phyloP scores from a whole-genome alignment of 2,113 vertebrate species.

The Hylia prasina region DNA sequence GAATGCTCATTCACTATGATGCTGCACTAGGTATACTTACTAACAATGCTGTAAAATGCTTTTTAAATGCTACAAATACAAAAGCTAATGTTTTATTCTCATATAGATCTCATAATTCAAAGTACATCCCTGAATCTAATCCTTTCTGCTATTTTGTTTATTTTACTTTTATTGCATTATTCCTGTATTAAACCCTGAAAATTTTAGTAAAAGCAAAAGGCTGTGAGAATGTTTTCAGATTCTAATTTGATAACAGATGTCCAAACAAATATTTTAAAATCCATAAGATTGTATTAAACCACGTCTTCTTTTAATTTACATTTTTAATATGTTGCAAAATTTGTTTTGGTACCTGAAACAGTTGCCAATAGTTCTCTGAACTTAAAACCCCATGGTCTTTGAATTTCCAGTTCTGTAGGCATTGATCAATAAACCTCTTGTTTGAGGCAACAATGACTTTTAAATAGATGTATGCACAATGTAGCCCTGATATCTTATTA shows the following conservation, averaged over 20 bases:
- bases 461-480: neutral
- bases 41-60: neutral
- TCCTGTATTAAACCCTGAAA: neutral
- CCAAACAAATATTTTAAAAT: neutral
- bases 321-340: neutral
- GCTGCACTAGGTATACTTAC: neutral
- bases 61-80: neutral
- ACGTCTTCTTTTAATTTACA: neutral
- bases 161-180: neutral
- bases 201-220: neutral
- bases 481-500: neutral
- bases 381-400: neutral
- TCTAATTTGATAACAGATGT: neutral
- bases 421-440: neutral
- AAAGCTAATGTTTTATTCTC: neutral
- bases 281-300: neutral
- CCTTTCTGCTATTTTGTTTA: neutral
- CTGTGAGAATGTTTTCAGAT: neutral
- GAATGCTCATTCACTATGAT: neutral
- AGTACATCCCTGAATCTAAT: neutral
- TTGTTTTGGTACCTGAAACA: neutral
- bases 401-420: neutral
- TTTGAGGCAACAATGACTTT: neutral
- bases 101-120: neutral
- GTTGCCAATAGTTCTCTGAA: neutral